Evolutionary conservation across 2,113 vertebrate species (phyloP), one percentile per base, ranked within the genome.

Genomic region (Campylorhamphus procurvoides): DNA sequence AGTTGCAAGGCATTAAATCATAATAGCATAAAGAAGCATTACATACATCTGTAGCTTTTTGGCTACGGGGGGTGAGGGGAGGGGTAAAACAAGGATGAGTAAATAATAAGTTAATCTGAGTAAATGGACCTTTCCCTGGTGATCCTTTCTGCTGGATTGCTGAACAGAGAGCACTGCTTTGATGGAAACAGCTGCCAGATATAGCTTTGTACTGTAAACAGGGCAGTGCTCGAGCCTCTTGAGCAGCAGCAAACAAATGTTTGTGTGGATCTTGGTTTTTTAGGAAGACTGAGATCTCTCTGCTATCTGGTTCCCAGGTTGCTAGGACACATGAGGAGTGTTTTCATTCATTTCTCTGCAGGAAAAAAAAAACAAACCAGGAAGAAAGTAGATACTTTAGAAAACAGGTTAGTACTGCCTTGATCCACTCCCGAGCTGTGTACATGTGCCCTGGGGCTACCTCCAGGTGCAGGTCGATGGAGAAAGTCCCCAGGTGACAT

Each of bases 381-480:
- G 72, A 84, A 80, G 52, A 76, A 39, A 16, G 6, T 25, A 80
- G 69, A 56, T 86, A 76, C 56, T 86, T 75, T 80, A 83, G 82
- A 82, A 82, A 50, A 29, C 59, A 50, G 66, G 66, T 93, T 95
- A 84, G 76, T 71, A 35, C 55, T 86, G 90, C 83, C 88, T 92
- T 93, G 83, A 97, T 95, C 84, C 44, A 29, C 81, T 84, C 84
- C 40, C 81, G 72, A 84, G 44, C 84, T 91, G 60, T 68, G 73
- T 52, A 59, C 69, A 14, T 35, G 72, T 47, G 76, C 72, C 81
- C 76, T 78, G 72, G 64, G 85, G 90, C 85, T 84, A 71, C 79
- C 92, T 90, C 72, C 79, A 68, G 87, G 83, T 95, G 60, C 83
- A 67, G 55, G 23, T 39, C 31, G 44, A 27, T 47, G 76, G 68